Percentiles rank a stretch among this genome's conserved stretches.
Evolutionary conservation across 2,888 invertebrate species (phyloP).

Genomic region (Tromatobia lineatoria): DNA sequence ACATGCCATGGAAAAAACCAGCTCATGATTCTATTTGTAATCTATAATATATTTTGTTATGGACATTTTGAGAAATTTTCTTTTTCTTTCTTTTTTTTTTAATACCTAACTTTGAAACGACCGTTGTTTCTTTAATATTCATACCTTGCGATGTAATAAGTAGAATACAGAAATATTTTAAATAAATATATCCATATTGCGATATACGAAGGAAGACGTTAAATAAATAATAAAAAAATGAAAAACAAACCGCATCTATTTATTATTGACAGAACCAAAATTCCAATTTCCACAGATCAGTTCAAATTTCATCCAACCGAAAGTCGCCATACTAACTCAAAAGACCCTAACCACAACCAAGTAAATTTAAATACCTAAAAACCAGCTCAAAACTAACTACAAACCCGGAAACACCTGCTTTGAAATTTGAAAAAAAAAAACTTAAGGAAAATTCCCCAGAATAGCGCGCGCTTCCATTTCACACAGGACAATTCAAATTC

Average conservation of each 20-base stretch:
- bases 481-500: neutral
- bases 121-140: constrained; percentile 54
- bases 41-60: constrained; percentile 49
- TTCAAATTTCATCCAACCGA: no score
- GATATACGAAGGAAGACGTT: constrained; percentile 53
- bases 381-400: no score
- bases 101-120: constrained; percentile 15
- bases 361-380: no score
- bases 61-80: neutral
- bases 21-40: constrained; percentile 45
- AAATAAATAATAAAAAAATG: constrained; percentile 43
- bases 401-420: no score
- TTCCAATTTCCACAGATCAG: no score
- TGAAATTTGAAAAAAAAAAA: neutral
- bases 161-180: constrained; percentile 68
- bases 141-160: constrained; percentile 59
- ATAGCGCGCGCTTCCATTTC: no score
- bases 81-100: constrained; percentile 4
- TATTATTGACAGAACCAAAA: no score
- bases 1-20: constrained; percentile 44
- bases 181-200: constrained; percentile 69
- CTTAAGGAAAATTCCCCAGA: no score
- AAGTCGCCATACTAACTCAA: no score
- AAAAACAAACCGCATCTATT: constrained; percentile 33
- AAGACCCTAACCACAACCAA: no score